Conservation (phyloP, 2,797 vertebrate genomes). For the Falco rusticolus region DNA sequence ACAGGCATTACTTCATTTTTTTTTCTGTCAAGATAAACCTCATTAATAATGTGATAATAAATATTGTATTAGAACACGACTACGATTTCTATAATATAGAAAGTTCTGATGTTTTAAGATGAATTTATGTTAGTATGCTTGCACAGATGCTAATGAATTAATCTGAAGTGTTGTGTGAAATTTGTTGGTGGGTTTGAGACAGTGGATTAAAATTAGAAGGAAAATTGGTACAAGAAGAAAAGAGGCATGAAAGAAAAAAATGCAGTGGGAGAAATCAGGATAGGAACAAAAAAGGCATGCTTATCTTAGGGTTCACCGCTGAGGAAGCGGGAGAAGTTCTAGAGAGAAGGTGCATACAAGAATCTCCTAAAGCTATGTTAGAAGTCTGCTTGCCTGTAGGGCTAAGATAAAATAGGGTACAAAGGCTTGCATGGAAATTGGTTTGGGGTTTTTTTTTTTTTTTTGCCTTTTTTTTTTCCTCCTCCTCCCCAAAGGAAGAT, state of each 20-base stretch:
- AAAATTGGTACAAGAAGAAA: slow-evolving; percentile 12
- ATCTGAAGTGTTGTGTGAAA: slow-evolving; percentile 29
- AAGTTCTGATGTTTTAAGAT: neutral
- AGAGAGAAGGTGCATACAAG: neutral
- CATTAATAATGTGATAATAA: slow-evolving; percentile 48
- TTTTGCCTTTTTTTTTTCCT: neutral
- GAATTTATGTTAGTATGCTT: slow-evolving; percentile 12
- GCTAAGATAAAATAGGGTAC: slow-evolving; percentile 26
- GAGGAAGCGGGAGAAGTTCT: neutral
- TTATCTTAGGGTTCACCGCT: slow-evolving; percentile 19
- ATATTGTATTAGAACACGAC: neutral
- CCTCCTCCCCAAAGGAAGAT: neutral
- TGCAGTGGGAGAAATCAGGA: neutral
- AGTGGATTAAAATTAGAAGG: slow-evolving; percentile 48
- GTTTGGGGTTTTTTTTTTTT: neutral
- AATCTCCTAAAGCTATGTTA: slow-evolving; percentile 10
- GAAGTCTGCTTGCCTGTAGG: slow-evolving; percentile 58
- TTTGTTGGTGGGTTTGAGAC: slow-evolving; percentile 45
- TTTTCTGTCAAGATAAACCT: slow-evolving; percentile 45
- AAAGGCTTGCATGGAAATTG: neutral
- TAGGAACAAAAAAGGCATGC: neutral
- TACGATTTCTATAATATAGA: slow-evolving; percentile 15
- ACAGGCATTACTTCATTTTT: slow-evolving; percentile 9
- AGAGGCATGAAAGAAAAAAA: slow-evolving; percentile 23
- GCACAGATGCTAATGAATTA: slow-evolving; percentile 56